Conservation (phyloP, 2,888 invertebrate species). For the Phlogophora meticulosa region DNA sequence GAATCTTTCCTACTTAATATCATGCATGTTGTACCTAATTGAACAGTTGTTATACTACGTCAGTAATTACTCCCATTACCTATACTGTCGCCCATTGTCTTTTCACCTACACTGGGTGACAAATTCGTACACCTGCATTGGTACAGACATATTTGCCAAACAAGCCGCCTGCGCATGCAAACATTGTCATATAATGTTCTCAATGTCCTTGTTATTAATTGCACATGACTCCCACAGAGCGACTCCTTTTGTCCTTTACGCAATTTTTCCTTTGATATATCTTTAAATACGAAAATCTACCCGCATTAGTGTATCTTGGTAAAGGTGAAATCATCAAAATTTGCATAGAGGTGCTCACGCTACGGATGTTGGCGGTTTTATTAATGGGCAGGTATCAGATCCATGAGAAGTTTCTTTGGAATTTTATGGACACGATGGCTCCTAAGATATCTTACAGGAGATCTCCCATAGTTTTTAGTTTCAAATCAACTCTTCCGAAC, state of each 20-base stretch:
- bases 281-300: slow-evolving; percentile 17
- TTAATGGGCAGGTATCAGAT: slow-evolving; percentile 15
- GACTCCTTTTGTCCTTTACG: slow-evolving; percentile 35
- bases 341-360: slow-evolving; percentile 45
- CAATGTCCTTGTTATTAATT: slow-evolving; percentile 76
- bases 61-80: slow-evolving; percentile 69
- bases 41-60: slow-evolving; percentile 73
- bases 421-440: slow-evolving; percentile 13
- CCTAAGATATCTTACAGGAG: background rate
- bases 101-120: slow-evolving; percentile 73
- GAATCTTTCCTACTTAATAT: background rate
- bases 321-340: slow-evolving; percentile 42
- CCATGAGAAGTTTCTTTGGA: slow-evolving; percentile 21
- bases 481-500: background rate
- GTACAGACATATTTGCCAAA: slow-evolving; percentile 75
- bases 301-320: slow-evolving; percentile 19
- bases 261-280: slow-evolving; percentile 8
- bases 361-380: slow-evolving; percentile 37
- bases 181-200: slow-evolving; percentile 72
- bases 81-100: slow-evolving; percentile 72
- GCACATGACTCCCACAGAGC: slow-evolving; percentile 71
- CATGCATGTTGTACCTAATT: slow-evolving; percentile 11
- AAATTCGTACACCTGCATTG: slow-evolving; percentile 68
- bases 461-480: background rate
- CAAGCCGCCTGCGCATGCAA: slow-evolving; percentile 72